These are phyloP conservation scores for Pimephales promelas DNA, from an alignment of 2,113 vertebrate genomes.

Conservation along the genomic window DNA sequence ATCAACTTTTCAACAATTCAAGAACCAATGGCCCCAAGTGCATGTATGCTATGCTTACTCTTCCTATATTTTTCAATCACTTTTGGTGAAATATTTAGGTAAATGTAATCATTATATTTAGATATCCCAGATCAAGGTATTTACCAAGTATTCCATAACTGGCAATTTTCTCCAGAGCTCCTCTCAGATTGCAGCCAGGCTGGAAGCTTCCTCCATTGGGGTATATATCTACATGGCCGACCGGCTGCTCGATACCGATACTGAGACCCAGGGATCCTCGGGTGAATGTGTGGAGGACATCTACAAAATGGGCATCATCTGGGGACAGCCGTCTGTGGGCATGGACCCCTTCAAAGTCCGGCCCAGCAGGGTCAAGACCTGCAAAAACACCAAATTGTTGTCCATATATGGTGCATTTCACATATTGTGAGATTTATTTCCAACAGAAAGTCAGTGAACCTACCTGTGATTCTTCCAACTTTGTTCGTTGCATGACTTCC, in stretches of 20 bases:
- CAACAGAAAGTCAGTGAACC: slow-evolving; percentile 54
- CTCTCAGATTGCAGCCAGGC: slow-evolving; percentile 87
- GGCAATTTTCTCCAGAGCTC: slow-evolving; percentile 74
- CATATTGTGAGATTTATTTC: not conserved
- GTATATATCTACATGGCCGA: slow-evolving; percentile 94
- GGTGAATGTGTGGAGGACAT: slow-evolving; percentile 92
- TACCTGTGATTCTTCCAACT: slow-evolving; percentile 90
- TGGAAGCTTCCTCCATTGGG: slow-evolving; percentile 93
- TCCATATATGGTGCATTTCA: not conserved
- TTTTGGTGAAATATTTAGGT: not conserved
- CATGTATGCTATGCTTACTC: not conserved
- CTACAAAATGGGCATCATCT: slow-evolving; percentile 93
- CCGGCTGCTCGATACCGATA: slow-evolving; percentile 93
- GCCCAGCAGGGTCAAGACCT: slow-evolving; percentile 95
- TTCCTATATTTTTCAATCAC: not conserved
- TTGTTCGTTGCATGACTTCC: slow-evolving; percentile 88
- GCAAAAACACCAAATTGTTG: slow-evolving; percentile 16
- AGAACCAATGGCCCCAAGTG: not conserved
- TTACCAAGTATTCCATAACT: slow-evolving; percentile 74
- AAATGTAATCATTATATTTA: not conserved
- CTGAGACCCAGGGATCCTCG: slow-evolving; percentile 87
- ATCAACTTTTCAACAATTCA: not conserved
- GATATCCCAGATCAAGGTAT: not conserved
- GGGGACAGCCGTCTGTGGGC: slow-evolving; percentile 87
- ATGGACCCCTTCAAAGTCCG: slow-evolving; percentile 89